A percentile compares a stretch with the other conserved stretches of the same genome.
These are phyloP conservation scores for Loripinus fragilis DNA, from an alignment of 2,888 invertebrate genomes.

Conservation along the genomic window DNA sequence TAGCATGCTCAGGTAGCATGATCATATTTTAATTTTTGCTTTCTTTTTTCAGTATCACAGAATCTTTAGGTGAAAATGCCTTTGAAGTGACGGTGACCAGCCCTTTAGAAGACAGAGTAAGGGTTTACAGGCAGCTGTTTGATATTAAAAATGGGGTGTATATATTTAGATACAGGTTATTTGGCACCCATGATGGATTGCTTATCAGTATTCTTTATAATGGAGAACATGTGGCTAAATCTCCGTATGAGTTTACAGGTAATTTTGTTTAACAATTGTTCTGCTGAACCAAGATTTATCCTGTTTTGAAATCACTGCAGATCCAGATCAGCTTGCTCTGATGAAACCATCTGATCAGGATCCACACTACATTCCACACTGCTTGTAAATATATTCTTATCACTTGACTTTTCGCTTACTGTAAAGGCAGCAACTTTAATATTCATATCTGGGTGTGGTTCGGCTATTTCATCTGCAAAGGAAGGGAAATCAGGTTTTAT, in stretches of 20 bases:
- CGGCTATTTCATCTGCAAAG: no score
- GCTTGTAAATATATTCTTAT: no score
- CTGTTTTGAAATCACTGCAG: no score
- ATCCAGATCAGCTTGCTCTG: no score
- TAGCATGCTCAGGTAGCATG: no score
- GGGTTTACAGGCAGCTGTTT: slow-evolving; percentile 90
- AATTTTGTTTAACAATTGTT: slow-evolving; percentile 59
- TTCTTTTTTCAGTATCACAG: slow-evolving; percentile 85
- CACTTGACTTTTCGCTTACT: no score
- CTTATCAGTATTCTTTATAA: slow-evolving; percentile 88
- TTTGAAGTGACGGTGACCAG: slow-evolving; percentile 85
- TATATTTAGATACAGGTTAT: slow-evolving; percentile 69
- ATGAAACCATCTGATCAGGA: no score
- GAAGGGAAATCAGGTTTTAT: no score
- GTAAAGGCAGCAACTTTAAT: no score
- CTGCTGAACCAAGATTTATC: no score
- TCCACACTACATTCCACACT: no score
- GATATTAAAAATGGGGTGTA: slow-evolving; percentile 87
- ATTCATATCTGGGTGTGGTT: no score
- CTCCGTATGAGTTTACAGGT: slow-evolving; percentile 88
- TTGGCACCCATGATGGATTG: slow-evolving; percentile 88
- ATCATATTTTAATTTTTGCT: slow-evolving; percentile 30
- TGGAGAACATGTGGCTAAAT: slow-evolving; percentile 87
- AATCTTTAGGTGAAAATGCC: slow-evolving; percentile 84
- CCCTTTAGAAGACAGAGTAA: slow-evolving; percentile 81